Evolutionary conservation across 2,888 invertebrate species (phyloP).

Genomic region (Pimpla rufipes): DNA sequence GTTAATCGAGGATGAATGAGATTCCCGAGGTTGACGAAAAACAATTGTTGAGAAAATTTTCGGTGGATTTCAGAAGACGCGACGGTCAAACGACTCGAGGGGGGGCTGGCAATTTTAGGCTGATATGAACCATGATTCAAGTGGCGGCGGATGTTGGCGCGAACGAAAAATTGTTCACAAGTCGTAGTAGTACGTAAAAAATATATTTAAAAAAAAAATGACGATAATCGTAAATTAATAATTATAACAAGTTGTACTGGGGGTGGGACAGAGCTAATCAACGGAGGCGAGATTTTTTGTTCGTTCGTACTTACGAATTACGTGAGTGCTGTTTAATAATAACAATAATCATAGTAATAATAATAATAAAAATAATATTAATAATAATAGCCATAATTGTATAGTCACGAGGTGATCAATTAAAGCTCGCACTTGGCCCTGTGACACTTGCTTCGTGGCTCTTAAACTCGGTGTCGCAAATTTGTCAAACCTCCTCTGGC

Average conservation of each 20-base stretch:
- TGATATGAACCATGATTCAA: slow-evolving; percentile 14
- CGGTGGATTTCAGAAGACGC: slow-evolving; percentile 30
- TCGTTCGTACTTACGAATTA: slow-evolving; percentile 53
- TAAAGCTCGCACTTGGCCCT: slow-evolving; percentile 66
- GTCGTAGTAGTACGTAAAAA: slow-evolving; percentile 50
- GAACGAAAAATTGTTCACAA: slow-evolving; percentile 28
- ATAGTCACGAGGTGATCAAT: slow-evolving; percentile 62
- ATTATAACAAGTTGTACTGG: slow-evolving; percentile 68
- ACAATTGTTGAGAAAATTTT: slow-evolving; percentile 10
- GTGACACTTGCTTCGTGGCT: slow-evolving; percentile 25
- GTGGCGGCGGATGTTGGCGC: not conserved
- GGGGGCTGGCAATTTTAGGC: slow-evolving; percentile 15
- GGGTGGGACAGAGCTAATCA: slow-evolving; percentile 61
- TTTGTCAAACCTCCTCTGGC: slow-evolving; percentile 10
- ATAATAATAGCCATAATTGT: slow-evolving; percentile 61
- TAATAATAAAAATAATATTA: slow-evolving; percentile 54
- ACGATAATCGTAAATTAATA: slow-evolving; percentile 51
- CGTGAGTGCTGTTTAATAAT: slow-evolving; percentile 44
- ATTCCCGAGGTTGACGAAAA: slow-evolving; percentile 38
- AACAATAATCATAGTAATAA: slow-evolving; percentile 32
- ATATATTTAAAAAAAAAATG: slow-evolving; percentile 50
- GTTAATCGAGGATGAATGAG: slow-evolving; percentile 45
- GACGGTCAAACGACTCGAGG: slow-evolving; percentile 10
- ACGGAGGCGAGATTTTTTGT: slow-evolving; percentile 46
- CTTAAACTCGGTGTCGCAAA: slow-evolving; percentile 2